A percentile compares a stretch with the other conserved stretches of the same genome.
Evolutionary conservation across 2,888 invertebrate genomes (phyloP).

Genomic region (Cerceris ruficornis): DNA sequence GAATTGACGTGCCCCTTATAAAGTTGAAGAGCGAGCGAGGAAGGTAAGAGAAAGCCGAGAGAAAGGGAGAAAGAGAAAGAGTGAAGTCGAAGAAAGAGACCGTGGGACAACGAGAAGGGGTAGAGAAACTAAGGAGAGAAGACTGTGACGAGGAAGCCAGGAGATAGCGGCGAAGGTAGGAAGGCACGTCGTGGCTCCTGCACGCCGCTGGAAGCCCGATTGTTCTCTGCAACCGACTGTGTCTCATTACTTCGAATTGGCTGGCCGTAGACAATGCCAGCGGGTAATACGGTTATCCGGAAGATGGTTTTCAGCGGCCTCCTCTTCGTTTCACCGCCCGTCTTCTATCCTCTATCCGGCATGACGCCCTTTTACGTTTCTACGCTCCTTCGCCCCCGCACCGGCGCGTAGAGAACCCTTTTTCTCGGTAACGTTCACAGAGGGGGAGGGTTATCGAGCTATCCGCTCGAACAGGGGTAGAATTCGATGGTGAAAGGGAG

Average conservation of each 20-base stretch:
- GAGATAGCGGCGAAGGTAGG: conserved; percentile 59
- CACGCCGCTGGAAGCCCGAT: conserved; percentile 71
- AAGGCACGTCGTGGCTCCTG: conserved; percentile 68
- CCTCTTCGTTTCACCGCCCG: conserved; percentile 57
- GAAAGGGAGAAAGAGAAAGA: neutral
- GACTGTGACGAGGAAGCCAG: conserved; percentile 40
- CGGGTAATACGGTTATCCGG: conserved; percentile 78
- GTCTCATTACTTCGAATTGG: conserved; percentile 81
- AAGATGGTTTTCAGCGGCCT: conserved; percentile 69
- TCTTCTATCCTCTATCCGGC: conserved; percentile 24
- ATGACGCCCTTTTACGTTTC: conserved; percentile 52
- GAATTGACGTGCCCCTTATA: conserved; percentile 71
- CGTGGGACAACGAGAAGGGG: conserved; percentile 4
- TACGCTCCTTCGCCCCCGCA: conserved; percentile 24
- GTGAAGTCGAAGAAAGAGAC: neutral
- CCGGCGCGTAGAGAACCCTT: conserved; percentile 51
- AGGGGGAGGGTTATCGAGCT: neutral
- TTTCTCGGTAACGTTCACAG: conserved; percentile 43
- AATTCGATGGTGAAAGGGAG: conserved; percentile 9
- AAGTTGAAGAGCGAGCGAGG: conserved; percentile 48
- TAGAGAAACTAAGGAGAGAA: conserved; percentile 33
- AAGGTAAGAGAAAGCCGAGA: neutral
- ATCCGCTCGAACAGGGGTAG: neutral
- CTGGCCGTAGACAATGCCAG: conserved; percentile 78
- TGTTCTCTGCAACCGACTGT: conserved; percentile 79